Evolutionary conservation across 2,797 vertebrate genomes (phyloP).

Genomic region (Antrozous pallidus): DNA sequence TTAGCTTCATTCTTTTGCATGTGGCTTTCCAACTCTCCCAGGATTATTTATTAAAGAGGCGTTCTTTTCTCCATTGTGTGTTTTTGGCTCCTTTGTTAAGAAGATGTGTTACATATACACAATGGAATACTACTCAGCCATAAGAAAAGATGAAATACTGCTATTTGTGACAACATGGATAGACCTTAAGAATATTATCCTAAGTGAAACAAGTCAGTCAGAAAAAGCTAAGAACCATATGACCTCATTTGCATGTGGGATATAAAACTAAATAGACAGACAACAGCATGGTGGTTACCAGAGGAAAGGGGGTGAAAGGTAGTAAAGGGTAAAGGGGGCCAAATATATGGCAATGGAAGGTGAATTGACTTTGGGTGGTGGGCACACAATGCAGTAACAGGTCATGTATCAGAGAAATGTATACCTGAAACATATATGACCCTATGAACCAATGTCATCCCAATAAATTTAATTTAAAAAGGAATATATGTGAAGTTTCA

Average conservation of each 20-base stretch:
- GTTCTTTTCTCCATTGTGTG: not conserved
- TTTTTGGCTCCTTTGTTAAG: not conserved
- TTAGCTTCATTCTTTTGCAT: not conserved
- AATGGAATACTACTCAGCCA: not conserved
- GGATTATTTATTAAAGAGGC: not conserved
- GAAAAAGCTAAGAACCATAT: not conserved
- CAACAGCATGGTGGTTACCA: not conserved
- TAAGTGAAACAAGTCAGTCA: not conserved
- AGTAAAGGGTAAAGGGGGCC: not conserved
- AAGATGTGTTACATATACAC: not conserved
- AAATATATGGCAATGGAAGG: not conserved
- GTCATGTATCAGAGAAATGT: not conserved
- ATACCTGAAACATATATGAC: not conserved
- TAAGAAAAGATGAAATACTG: not conserved
- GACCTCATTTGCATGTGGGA: not conserved
- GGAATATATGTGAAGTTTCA: not conserved
- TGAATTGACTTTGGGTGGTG: not conserved
- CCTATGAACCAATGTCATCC: not conserved
- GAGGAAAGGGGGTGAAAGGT: not conserved
- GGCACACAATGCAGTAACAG: not conserved
- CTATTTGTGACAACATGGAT: not conserved
- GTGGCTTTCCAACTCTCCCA: not conserved
- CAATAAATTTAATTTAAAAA: not conserved
- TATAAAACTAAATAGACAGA: not conserved
- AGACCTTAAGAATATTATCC: not conserved